Conservation (phyloP, 1,140 invertebrate species). For the Pachypsylla venusta region DNA sequence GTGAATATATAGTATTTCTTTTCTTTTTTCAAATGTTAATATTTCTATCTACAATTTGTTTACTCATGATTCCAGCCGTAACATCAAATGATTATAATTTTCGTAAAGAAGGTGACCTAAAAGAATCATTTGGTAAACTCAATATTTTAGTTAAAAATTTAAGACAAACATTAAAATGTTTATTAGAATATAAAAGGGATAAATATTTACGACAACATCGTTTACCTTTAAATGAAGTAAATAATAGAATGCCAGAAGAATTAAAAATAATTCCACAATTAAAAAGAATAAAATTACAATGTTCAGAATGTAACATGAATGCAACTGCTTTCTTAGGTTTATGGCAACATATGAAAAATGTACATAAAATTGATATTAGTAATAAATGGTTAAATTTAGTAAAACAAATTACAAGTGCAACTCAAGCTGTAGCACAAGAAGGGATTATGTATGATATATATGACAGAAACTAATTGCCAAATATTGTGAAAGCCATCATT, state of each 20-base stretch:
- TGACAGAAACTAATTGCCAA: no score
- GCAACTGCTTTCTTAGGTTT: background rate
- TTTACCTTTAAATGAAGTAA: background rate
- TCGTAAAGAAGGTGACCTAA: background rate
- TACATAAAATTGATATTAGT: background rate
- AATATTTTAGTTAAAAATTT: background rate
- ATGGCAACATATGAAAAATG: constrained; percentile 3
- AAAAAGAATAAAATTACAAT: background rate
- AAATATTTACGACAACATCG: background rate
- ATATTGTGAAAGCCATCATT: no score
- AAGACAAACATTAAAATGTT: background rate
- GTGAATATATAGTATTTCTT: no score
- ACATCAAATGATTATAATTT: background rate
- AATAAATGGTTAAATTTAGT: constrained; percentile 1
- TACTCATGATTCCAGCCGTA: no score
- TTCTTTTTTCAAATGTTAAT: no score
- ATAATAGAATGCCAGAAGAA: background rate
- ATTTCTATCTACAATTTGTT: no score
- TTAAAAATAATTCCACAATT: background rate
- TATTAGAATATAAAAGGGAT: background rate
- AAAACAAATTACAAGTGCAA: no score
- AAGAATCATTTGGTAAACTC: background rate
- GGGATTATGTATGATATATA: no score
- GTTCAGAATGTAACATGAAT: constrained; percentile 1
- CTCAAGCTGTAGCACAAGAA: no score